A percentile compares a stretch with the other conserved stretches of the same genome.
These are phyloP conservation scores for Myopa tessellatipennis DNA, from an alignment of 2,888 invertebrate species.

Conservation along the genomic window DNA sequence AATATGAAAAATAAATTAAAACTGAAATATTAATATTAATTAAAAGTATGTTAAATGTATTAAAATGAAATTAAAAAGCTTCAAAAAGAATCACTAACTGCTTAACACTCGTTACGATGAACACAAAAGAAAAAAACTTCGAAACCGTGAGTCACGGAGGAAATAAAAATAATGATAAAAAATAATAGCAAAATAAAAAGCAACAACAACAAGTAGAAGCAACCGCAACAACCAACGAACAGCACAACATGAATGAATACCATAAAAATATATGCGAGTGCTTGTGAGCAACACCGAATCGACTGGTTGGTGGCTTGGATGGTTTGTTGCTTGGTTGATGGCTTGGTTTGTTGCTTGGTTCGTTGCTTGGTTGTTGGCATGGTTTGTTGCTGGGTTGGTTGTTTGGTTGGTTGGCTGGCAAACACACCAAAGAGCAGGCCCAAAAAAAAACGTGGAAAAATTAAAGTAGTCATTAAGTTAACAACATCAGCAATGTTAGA, in stretches of 20 bases:
- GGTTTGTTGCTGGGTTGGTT: too few species aligned
- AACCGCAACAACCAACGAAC: not conserved
- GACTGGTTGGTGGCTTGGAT: too few species aligned
- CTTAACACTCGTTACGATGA: not conserved
- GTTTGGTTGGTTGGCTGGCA: too few species aligned
- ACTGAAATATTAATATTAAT: slow-evolving; percentile 6
- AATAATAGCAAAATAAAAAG: not conserved
- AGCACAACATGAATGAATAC: not conserved
- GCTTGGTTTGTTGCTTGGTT: too few species aligned
- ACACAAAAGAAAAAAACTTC: not conserved
- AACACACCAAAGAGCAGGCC: too few species aligned
- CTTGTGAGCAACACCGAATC: too few species aligned
- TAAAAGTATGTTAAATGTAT: not conserved
- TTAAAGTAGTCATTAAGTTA: too few species aligned
- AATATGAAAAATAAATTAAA: not conserved
- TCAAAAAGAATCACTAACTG: not conserved
- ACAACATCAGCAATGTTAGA: too few species aligned
- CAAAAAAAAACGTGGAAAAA: too few species aligned
- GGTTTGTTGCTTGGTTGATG: too few species aligned
- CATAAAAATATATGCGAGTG: not conserved
- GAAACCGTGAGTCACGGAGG: not conserved
- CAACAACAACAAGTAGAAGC: not conserved
- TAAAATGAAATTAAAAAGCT: slow-evolving; percentile 16
- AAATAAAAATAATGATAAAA: not conserved
- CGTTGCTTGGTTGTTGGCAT: too few species aligned